Evolutionary conservation across 2,797 vertebrate species (phyloP).

Genomic region (Hydrocynus forskahlii): DNA sequence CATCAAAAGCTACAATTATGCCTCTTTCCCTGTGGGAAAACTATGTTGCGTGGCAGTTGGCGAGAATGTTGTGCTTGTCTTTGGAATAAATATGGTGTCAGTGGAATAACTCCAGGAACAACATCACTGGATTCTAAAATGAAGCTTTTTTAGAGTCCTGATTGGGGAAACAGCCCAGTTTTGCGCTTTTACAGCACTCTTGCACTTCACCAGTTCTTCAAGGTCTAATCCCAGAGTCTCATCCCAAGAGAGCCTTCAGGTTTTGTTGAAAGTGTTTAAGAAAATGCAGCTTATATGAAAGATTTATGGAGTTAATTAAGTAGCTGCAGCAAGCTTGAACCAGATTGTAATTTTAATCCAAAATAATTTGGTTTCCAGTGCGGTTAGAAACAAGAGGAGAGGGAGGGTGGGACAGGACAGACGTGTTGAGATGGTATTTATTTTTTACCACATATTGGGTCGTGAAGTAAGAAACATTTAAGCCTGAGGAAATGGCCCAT

Average conservation of each 20-base stretch:
- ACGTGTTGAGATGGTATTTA: slow-evolving; percentile 27
- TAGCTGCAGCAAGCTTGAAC: not conserved
- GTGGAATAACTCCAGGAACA: not conserved
- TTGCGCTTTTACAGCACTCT: not conserved
- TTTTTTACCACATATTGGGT: slow-evolving; percentile 44
- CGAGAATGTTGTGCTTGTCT: not conserved
- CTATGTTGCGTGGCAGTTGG: not conserved
- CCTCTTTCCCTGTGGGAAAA: too few relatives aligned
- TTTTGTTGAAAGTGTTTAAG: not conserved
- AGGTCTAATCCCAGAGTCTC: not conserved
- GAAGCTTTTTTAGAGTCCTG: not conserved
- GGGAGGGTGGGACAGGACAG: not conserved
- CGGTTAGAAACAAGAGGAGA: slow-evolving; percentile 12
- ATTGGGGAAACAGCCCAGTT: not conserved
- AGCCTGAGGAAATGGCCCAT: slow-evolving; percentile 38
- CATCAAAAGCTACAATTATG: too few relatives aligned
- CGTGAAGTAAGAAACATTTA: slow-evolving; percentile 14
- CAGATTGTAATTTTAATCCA: slow-evolving; percentile 8
- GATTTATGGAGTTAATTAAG: slow-evolving; percentile 11
- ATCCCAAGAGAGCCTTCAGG: not conserved
- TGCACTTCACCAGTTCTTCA: not conserved
- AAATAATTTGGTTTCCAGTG: slow-evolving; percentile 23
- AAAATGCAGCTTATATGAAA: not conserved
- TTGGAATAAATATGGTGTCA: not conserved
- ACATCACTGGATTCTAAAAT: not conserved